These are phyloP conservation scores for Coelinius sp. DNA, from an alignment of 2,888 invertebrate species.

Conservation along the genomic window DNA sequence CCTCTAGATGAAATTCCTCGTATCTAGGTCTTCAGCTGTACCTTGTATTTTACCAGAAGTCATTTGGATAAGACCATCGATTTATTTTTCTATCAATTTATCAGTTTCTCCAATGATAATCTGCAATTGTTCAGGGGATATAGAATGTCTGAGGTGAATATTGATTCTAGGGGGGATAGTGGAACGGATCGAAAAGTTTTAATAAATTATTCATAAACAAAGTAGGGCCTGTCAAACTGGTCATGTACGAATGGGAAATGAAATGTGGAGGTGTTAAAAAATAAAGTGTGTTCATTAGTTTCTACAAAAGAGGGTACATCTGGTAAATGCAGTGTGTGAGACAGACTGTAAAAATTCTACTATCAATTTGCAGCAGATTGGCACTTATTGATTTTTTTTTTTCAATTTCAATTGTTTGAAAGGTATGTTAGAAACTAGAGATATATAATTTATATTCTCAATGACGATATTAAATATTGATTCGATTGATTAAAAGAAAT, in stretches of 20 bases:
- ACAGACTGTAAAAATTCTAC: background rate
- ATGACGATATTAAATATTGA: background rate
- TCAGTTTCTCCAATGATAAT: no score
- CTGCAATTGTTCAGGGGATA: no score
- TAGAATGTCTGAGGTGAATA: background rate
- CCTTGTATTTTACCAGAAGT: no score
- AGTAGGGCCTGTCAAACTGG: conserved; percentile 4
- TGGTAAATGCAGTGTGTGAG: background rate
- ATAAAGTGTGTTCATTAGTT: background rate
- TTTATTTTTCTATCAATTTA: no score
- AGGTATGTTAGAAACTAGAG: background rate
- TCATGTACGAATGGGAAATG: background rate
- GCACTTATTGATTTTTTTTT: background rate
- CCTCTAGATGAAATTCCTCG: no score
- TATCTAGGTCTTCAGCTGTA: no score
- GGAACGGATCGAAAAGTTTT: conserved; percentile 7
- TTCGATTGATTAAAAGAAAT: conserved; percentile 1
- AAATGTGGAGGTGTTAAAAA: no score
- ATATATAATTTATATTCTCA: background rate
- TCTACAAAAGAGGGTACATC: background rate
- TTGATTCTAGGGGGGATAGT: background rate
- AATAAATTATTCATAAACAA: conserved; percentile 25
- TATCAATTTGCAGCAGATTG: background rate
- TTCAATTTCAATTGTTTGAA: background rate
- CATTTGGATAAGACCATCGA: no score